A percentile compares a stretch with the other conserved stretches of the same genome.
These are phyloP conservation scores for Lutjanus campechanus DNA, from an alignment of 2,797 vertebrate species.

Conservation along the genomic window DNA sequence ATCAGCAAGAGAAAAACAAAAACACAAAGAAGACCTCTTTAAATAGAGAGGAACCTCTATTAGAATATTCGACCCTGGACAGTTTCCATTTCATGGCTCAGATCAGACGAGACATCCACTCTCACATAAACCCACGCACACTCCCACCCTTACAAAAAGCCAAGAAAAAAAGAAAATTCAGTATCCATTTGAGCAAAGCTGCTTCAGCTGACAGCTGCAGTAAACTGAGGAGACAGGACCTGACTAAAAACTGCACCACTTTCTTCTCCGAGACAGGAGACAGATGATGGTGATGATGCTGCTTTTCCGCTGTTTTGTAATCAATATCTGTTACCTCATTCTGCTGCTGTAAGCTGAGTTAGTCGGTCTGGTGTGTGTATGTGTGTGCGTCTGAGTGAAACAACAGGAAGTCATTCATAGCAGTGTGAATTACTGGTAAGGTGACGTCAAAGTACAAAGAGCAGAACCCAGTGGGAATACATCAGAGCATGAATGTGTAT, in stretches of 20 bases:
- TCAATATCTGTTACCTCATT: slow-evolving; percentile 57
- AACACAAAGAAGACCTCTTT: neutral
- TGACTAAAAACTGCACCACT: slow-evolving; percentile 29
- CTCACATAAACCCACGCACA: slow-evolving; percentile 13
- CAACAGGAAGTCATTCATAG: slow-evolving; percentile 47
- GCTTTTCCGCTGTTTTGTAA: slow-evolving; percentile 50
- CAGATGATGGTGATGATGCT: slow-evolving; percentile 41
- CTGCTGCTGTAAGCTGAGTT: slow-evolving; percentile 53
- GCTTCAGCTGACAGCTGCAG: slow-evolving; percentile 39
- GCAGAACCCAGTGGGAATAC: slow-evolving; percentile 21
- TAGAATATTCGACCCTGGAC: slow-evolving; percentile 16
- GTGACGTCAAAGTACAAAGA: slow-evolving; percentile 41
- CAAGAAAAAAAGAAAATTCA: slow-evolving; percentile 3
- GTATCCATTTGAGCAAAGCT: slow-evolving; percentile 27
- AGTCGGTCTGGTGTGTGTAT: neutral
- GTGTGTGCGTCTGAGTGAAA: neutral
- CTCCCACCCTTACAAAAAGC: slow-evolving; percentile 1
- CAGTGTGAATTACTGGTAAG: slow-evolving; percentile 45
- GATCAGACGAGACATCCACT: slow-evolving; percentile 20
- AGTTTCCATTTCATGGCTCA: slow-evolving; percentile 10
- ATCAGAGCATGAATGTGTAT: slow-evolving; percentile 10
- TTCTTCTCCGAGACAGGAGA: slow-evolving; percentile 25
- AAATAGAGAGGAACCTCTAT: slow-evolving; percentile 2
- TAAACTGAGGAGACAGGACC: slow-evolving; percentile 46
- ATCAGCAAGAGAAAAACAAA: neutral